Percentiles rank a stretch among this genome's conserved stretches.
These are phyloP conservation scores for Kuschelorhynchus macadamiae DNA, from an alignment of 2,888 invertebrate genomes.

Conservation along the genomic window DNA sequence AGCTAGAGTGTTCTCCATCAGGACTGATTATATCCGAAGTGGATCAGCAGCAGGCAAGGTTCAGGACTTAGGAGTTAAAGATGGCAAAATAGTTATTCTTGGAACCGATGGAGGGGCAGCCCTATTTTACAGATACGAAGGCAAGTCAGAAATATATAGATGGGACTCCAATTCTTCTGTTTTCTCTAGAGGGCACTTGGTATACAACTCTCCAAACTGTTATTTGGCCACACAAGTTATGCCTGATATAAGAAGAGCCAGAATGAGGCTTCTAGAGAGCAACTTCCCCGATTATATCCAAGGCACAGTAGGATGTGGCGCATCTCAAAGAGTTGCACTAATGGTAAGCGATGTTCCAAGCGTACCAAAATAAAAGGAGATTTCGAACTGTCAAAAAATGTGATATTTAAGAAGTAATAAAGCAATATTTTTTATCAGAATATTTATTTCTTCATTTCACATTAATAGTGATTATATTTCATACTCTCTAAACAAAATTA, in stretches of 20 bases:
- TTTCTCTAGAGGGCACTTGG: slow-evolving; percentile 71
- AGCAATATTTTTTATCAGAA: too few relatives aligned
- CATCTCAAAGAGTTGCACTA: slow-evolving; percentile 24
- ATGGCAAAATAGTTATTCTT: slow-evolving; percentile 71
- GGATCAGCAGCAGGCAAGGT: slow-evolving; percentile 73
- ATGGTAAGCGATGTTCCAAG: slow-evolving; percentile 22
- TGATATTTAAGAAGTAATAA: too few relatives aligned
- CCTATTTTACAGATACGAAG: slow-evolving; percentile 75
- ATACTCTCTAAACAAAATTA: too few relatives aligned
- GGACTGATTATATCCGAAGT: slow-evolving; percentile 70
- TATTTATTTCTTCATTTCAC: too few relatives aligned
- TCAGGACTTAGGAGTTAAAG: slow-evolving; percentile 72
- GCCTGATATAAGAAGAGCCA: slow-evolving; percentile 71
- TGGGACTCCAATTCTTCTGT: slow-evolving; percentile 70
- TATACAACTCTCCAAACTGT: slow-evolving; percentile 74
- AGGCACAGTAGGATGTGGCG: slow-evolving; percentile 74
- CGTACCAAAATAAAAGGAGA: too few relatives aligned
- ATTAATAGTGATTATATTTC: too few relatives aligned
- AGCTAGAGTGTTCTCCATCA: slow-evolving; percentile 72
- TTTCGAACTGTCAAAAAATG: too few relatives aligned
- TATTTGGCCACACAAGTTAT: slow-evolving; percentile 75
- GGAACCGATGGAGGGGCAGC: slow-evolving; percentile 75
- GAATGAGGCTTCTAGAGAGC: slow-evolving; percentile 77
- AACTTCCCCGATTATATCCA: slow-evolving; percentile 78
- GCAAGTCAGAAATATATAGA: slow-evolving; percentile 75